Base-by-base conservation (phyloP, 1,140 invertebrate genomes). In the Drosophila seguyi region DNA sequence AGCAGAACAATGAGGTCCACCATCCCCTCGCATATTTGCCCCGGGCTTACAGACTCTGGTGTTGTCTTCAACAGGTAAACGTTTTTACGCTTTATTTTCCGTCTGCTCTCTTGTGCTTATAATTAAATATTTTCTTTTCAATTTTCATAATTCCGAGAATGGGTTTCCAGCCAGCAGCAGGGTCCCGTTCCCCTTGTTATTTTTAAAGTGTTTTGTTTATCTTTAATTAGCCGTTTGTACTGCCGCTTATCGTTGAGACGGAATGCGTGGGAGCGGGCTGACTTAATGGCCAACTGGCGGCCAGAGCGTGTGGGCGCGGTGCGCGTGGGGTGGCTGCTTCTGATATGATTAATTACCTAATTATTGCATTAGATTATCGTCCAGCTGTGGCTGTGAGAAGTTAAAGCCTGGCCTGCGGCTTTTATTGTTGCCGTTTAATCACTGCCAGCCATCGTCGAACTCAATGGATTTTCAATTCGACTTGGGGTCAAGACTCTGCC, bases 311-410 rank as follows among this genome's bases (percentile, higher is more conserved):
- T 56, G 47, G 50, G 45, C 36, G 14, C 8, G 25, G 41, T 55
- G 20, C 11, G 47, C 41, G 16, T 31, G 48, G 34, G 61, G 59
- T 72, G 61, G 42, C 47, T 63, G 65, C 52, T 47, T 42, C 38
- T 57, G 57, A 71, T 88, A 77, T 87, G 84, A 87, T 84, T 87
- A 87, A 88, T 80, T 88, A 83, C 80, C 84, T 79, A 83, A 87
- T 87, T 88, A 88, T 87, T 88, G 66, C 74, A 63, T 82, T 72
- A 82, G 77, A 87, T 87, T 79, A 72, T 75, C 41, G 60, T 50
- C 44, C 83, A 72, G 68, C 75, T 86, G 83, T 16, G 60, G 74
- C 62, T 52, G 38, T 66, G 74, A 60, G 50, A 50, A 62, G 73
- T 81, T 78, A 48, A 74, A 75, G 74, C 36, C n/a, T 11, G 14